These are phyloP conservation scores for Ondatra zibethicus DNA, from an alignment of 2,113 vertebrate species.

Conservation along the genomic window DNA sequence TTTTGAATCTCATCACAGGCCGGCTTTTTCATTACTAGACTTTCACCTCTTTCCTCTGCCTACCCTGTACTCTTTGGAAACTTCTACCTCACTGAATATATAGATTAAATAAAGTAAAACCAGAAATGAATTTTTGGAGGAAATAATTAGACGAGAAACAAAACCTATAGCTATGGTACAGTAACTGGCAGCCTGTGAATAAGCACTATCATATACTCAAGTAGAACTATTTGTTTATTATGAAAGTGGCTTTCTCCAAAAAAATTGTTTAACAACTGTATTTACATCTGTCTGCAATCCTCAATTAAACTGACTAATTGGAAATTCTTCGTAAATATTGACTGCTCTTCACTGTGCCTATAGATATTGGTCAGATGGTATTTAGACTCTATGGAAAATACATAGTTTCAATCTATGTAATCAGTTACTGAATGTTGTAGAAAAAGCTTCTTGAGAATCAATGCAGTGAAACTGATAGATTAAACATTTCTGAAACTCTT, in stretches of 20 bases:
- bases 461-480: neutral
- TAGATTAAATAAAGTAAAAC: slow-evolving; percentile 47
- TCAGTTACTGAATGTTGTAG: neutral
- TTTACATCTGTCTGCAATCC: slow-evolving; percentile 48
- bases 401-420: slow-evolving; percentile 23
- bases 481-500: slow-evolving; percentile 24
- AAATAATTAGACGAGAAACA: slow-evolving; percentile 49
- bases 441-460: slow-evolving; percentile 23
- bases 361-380: neutral
- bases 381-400: neutral
- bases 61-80: neutral
- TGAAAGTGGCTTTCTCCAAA: neutral
- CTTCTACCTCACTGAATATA: neutral
- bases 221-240: neutral
- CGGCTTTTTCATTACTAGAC: neutral
- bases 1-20: slow-evolving; percentile 55
- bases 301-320: slow-evolving; percentile 7
- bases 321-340: slow-evolving; percentile 41
- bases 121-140: neutral
- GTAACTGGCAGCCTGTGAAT: neutral
- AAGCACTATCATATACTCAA: neutral
- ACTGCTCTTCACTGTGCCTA: slow-evolving; percentile 33
- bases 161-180: neutral
- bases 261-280: slow-evolving; percentile 42
- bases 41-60: neutral